A percentile compares a stretch with the other conserved stretches of the same genome.
Evolutionary conservation across 92 coral and sea anemone genomes (phyloP).

Genomic region (Actinostola sp.): DNA sequence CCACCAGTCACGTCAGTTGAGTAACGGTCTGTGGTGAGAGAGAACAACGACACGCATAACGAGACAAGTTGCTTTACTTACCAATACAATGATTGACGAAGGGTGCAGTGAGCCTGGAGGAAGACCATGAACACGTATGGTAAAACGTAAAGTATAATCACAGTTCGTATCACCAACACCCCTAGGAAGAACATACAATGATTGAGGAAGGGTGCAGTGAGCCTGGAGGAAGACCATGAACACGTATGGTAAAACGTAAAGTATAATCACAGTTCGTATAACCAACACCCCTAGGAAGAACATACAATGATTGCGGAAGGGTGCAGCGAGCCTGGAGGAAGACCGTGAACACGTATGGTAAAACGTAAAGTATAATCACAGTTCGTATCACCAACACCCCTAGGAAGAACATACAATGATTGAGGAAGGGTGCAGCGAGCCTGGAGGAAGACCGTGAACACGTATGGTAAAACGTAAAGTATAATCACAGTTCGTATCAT

Average conservation of each 20-base stretch:
- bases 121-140: conserved; percentile 82
- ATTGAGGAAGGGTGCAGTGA: conserved; percentile 83
- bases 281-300: conserved; percentile 49
- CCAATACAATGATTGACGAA: conserved; percentile 78
- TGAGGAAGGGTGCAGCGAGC: conserved; percentile 83
- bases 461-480: conserved; percentile 76
- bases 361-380: conserved; percentile 78
- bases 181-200: conserved; percentile 59
- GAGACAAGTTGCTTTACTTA: conserved; percentile 38
- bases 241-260: conserved; percentile 68
- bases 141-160: conserved; percentile 69
- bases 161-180: conserved; percentile 72
- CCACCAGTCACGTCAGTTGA: background rate
- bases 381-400: conserved; percentile 62
- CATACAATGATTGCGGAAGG: conserved; percentile 82
- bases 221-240: conserved; percentile 89
- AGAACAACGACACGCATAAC: no score
- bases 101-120: conserved; percentile 89
- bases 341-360: conserved; percentile 79
- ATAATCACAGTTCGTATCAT: conserved; percentile 71
- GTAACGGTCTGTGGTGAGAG: background rate
- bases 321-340: conserved; percentile 83
- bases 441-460: conserved; percentile 85
- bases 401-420: conserved; percentile 68
- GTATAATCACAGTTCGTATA: conserved; percentile 79